Conservation (phyloP, 2,888 invertebrate species). For the Hydroisotoma schaefferi region DNA sequence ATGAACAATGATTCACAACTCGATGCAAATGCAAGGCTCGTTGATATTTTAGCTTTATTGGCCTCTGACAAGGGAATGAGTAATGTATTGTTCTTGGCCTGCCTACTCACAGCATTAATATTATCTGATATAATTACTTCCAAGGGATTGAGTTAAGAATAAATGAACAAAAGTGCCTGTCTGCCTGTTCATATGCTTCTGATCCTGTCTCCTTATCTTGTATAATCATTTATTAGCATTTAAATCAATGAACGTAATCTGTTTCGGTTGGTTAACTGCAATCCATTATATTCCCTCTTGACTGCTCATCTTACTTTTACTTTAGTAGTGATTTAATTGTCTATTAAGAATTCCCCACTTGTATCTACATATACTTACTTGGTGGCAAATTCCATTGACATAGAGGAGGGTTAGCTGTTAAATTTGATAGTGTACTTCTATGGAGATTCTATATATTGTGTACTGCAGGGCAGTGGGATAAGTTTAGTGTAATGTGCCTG, state of each 20-base stretch:
- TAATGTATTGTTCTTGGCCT: constrained; percentile 1
- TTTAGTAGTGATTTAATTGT: too few relatives aligned
- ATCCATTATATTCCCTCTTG: neutral
- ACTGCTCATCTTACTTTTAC: neutral
- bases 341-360: too few relatives aligned
- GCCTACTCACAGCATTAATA: neutral
- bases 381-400: too few relatives aligned
- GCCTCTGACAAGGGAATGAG: constrained; percentile 9
- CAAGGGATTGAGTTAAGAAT: constrained; percentile 7
- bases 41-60: too few relatives aligned
- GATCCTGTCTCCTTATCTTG: neutral
- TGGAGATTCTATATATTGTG: too few relatives aligned
- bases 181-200: neutral
- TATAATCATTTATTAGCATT: constrained; percentile 34
- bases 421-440: too few relatives aligned
- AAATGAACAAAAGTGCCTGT: neutral
- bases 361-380: too few relatives aligned
- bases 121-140: neutral
- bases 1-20: too few relatives aligned
- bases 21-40: too few relatives aligned
- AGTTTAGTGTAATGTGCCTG: too few relatives aligned
- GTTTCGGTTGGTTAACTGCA: constrained; percentile 14
- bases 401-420: too few relatives aligned
- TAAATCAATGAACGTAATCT: constrained; percentile 38
- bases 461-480: too few relatives aligned